These are phyloP conservation scores for Struthidea cinerea DNA, from an alignment of 2,113 vertebrate species.

Conservation along the genomic window DNA sequence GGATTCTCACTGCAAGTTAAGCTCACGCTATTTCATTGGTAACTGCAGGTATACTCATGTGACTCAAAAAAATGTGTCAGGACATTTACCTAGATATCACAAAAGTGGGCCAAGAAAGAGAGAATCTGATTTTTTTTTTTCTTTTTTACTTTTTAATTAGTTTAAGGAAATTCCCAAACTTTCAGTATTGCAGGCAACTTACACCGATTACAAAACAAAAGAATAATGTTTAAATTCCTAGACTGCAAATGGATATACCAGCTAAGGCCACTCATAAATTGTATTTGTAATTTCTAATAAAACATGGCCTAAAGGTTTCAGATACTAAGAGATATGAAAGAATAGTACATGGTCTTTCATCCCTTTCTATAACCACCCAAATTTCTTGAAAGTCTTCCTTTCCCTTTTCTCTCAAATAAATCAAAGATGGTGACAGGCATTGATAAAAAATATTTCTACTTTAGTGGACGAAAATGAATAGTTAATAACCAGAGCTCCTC, in stretches of 20 bases:
- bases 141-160: background rate
- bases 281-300: background rate
- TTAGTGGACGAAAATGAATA: background rate
- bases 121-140: background rate
- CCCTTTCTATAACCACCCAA: background rate
- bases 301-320: background rate
- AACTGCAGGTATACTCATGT: background rate
- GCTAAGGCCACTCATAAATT: background rate
- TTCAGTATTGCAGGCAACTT: background rate
- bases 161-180: background rate
- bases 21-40: background rate
- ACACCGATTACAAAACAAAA: background rate
- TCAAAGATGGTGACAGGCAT: background rate
- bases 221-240: background rate
- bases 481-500: background rate
- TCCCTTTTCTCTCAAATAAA: background rate
- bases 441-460: background rate
- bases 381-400: background rate
- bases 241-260: background rate
- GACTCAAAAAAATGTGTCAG: background rate
- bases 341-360: background rate
- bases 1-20: background rate
- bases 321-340: background rate
- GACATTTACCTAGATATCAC: background rate
- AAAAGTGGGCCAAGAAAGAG: background rate